Conservation (phyloP, 2,113 vertebrate genomes). For the Andinoacara biseriatus region DNA sequence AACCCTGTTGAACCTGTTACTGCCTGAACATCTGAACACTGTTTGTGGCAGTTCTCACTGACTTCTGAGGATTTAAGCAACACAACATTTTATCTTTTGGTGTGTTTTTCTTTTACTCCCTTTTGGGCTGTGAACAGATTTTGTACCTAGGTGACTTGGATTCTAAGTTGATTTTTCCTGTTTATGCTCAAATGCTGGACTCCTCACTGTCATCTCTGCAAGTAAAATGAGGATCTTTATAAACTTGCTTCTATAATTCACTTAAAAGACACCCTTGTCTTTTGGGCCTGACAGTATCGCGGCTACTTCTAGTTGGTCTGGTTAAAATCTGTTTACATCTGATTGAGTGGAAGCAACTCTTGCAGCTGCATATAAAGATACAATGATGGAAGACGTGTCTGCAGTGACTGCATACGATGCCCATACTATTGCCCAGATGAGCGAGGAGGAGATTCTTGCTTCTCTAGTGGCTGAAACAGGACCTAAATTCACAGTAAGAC, state of each 20-base stretch:
- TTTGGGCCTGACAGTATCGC: not conserved
- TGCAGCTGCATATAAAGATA: conserved; percentile 40
- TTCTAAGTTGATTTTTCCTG: conserved; percentile 42
- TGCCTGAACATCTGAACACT: conserved; percentile 12
- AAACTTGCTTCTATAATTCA: not conserved
- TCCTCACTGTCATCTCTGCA: not conserved
- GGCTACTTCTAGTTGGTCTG: not conserved
- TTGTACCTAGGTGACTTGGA: conserved; percentile 5
- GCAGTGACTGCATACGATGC: conserved; percentile 84
- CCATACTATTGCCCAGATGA: conserved; percentile 85
- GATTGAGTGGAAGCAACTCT: not conserved
- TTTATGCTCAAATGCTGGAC: not conserved
- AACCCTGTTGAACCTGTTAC: conserved; percentile 65
- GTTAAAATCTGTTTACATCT: not conserved
- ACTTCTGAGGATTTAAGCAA: not conserved
- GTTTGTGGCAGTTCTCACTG: not conserved
- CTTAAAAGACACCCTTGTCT: not conserved
- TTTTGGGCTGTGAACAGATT: conserved; percentile 42
- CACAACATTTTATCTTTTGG: not conserved
- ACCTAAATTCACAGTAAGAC: conserved; percentile 86
- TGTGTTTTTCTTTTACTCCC: conserved; percentile 16
- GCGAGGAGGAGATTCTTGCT: conserved; percentile 88
- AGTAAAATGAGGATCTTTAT: not conserved
- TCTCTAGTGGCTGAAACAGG: conserved; percentile 84
- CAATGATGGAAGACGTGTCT: conserved; percentile 94